These are phyloP conservation scores for Aphidius colemani DNA, from an alignment of 2,888 invertebrate species.

Conservation along the genomic window DNA sequence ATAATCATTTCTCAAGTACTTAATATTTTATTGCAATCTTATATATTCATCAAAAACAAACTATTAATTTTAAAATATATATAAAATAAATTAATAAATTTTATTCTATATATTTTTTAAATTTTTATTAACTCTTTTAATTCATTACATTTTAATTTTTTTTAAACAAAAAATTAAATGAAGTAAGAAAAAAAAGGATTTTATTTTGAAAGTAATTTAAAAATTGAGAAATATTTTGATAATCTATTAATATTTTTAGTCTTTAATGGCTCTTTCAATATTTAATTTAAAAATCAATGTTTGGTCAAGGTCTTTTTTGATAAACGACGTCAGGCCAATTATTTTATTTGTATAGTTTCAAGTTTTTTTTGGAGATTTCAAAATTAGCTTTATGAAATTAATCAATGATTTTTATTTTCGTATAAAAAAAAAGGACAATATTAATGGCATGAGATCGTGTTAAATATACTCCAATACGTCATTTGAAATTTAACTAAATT, in stretches of 20 bases:
- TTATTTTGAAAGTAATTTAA: no score
- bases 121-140: no score
- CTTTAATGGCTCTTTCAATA: background rate
- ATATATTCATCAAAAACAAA: background rate
- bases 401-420: no score
- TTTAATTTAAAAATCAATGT: conserved; percentile 14
- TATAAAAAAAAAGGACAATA: background rate
- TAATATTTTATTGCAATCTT: background rate
- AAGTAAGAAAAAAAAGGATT: no score
- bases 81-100: background rate
- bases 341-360: conserved; percentile 28
- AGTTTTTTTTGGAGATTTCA: background rate
- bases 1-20: background rate
- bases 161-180: no score
- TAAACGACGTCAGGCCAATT: conserved; percentile 36
- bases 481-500: no score
- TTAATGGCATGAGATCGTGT: background rate
- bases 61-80: background rate
- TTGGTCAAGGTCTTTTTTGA: conserved; percentile 32
- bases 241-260: no score
- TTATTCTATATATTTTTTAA: no score
- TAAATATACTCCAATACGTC: background rate
- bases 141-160: no score
- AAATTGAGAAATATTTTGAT: no score
- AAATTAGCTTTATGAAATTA: background rate